phyloP scores from a whole-genome alignment of 2,113 vertebrate species.

The Thryonomys swinderianus region DNA sequence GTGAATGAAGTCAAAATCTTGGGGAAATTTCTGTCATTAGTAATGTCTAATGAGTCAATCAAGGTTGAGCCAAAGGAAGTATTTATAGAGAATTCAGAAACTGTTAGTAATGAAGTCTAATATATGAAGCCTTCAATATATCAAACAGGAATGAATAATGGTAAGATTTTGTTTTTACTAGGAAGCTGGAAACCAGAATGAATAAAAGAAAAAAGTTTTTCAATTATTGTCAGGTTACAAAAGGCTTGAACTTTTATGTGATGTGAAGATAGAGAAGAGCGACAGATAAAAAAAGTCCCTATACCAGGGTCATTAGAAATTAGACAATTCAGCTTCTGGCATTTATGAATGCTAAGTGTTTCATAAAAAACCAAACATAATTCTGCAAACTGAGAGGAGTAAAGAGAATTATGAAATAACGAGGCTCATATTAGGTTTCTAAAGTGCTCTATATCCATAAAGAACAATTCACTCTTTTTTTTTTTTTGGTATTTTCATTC shows the following conservation, averaged over 20 bases:
- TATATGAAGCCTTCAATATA: neutral
- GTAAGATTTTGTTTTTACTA: slow-evolving; percentile 52
- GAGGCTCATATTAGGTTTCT: neutral
- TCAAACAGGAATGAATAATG: slow-evolving; percentile 42
- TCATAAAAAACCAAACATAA: slow-evolving; percentile 35
- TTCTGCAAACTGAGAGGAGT: neutral
- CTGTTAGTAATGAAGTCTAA: slow-evolving; percentile 46
- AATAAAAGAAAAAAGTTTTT: slow-evolving; percentile 66
- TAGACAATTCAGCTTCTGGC: slow-evolving; percentile 43
- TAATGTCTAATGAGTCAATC: slow-evolving; percentile 54
- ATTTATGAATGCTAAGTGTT: slow-evolving; percentile 47
- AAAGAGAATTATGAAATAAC: slow-evolving; percentile 27
- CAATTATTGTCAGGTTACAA: slow-evolving; percentile 63
- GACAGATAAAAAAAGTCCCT: slow-evolving; percentile 41
- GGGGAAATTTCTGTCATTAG: slow-evolving; percentile 29
- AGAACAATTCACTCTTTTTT: slow-evolving; percentile 2
- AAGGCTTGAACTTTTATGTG: slow-evolving; percentile 41
- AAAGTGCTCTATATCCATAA: slow-evolving; percentile 49
- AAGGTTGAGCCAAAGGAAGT: slow-evolving; percentile 33
- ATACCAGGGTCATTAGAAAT: slow-evolving; percentile 51
- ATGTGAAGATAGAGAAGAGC: slow-evolving; percentile 42
- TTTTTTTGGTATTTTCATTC: neutral
- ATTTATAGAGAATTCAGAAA: slow-evolving; percentile 53
- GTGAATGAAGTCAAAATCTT: slow-evolving; percentile 40
- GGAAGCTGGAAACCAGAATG: slow-evolving; percentile 58